Conservation (phyloP, 2,797 vertebrate species). For the Chloroceryle inda region DNA sequence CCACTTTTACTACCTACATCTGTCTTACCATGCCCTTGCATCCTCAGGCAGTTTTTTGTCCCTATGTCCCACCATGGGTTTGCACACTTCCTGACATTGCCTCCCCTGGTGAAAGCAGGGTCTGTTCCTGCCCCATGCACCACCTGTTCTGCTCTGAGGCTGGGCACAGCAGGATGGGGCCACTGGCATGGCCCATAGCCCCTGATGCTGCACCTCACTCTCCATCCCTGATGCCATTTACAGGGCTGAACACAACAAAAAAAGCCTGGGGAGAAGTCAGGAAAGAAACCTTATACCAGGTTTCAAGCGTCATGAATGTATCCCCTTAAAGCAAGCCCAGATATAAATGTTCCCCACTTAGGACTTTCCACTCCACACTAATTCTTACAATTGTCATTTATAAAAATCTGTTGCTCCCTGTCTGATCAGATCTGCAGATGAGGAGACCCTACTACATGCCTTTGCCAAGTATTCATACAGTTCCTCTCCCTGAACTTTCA, state of each 20-base stretch:
- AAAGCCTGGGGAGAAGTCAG: not conserved
- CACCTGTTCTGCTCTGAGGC: fast-evolving
- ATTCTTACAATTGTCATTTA: not conserved
- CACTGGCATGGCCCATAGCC: not conserved
- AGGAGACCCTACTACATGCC: not conserved
- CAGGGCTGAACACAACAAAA: not conserved
- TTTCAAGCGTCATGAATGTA: not conserved
- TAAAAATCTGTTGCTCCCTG: not conserved
- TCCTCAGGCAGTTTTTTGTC: not conserved
- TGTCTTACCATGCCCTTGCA: not conserved
- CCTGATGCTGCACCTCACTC: not conserved
- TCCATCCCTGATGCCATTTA: not conserved
- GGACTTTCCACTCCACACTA: not conserved
- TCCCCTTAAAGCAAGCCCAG: not conserved
- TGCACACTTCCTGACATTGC: fast-evolving
- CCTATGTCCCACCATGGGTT: not conserved
- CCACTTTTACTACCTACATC: not conserved
- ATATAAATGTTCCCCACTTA: not conserved
- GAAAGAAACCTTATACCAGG: not conserved
- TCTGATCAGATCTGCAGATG: not conserved
- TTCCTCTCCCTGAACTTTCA: not conserved
- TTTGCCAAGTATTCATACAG: not conserved
- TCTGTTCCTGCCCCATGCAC: not conserved
- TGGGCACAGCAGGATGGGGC: not conserved
- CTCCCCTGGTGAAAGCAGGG: not conserved